Evolutionary conservation across 2,113 vertebrate species (phyloP).

Genomic region (Brevimyrus niger): DNA sequence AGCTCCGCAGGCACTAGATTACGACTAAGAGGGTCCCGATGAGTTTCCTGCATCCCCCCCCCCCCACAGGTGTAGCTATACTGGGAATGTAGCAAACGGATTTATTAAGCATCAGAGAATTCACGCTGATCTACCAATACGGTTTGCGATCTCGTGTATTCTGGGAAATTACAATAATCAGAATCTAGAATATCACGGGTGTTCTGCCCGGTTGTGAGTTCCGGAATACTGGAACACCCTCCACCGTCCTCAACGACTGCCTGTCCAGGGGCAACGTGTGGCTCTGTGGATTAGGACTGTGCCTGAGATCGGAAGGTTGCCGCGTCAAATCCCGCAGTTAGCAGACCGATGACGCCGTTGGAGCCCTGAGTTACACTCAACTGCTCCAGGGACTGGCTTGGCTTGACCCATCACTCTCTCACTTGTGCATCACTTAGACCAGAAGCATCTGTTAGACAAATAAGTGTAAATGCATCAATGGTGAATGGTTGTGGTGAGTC

Average conservation of each 20-base stretch:
- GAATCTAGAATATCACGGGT: not conserved
- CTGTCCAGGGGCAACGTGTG: not conserved
- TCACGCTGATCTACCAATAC: not conserved
- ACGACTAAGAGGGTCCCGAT: not conserved
- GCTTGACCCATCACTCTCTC: not conserved
- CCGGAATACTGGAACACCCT: not conserved
- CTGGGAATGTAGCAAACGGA: not conserved
- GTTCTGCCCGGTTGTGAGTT: not conserved
- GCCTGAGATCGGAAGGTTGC: not conserved
- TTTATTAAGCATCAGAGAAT: not conserved
- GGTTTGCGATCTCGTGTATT: not conserved
- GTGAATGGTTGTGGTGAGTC: not conserved
- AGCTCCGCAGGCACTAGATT: not conserved
- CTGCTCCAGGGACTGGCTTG: not conserved
- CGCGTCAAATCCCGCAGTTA: not conserved
- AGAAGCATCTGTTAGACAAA: not conserved
- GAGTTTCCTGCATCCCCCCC: not conserved
- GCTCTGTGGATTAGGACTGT: not conserved
- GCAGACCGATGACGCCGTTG: not conserved
- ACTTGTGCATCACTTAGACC: not conserved
- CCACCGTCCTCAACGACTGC: not conserved
- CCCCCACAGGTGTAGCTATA: not conserved
- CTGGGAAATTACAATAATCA: not conserved
- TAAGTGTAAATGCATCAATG: not conserved
- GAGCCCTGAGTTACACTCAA: not conserved